phyloP scores from a whole-genome alignment of 35 echinoderm and acorn worm genomes.

The Heliocidaris tuberculata region DNA sequence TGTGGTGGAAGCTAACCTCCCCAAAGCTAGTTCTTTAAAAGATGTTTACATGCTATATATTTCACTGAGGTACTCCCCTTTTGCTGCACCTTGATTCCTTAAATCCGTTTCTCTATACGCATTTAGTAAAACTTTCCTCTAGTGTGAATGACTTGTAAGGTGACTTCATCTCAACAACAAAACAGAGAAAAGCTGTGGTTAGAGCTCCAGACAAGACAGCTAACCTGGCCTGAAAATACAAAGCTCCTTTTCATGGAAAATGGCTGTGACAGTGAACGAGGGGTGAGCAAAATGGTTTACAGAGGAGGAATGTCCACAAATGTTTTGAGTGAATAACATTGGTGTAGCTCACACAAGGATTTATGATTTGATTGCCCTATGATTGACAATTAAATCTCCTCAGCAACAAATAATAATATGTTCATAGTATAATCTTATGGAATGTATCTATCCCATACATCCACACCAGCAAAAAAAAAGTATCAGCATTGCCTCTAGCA shows the following conservation, averaged over 20 bases:
- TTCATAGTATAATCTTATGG: neutral
- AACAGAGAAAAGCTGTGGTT: neutral
- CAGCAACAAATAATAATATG: neutral
- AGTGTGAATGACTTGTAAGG: neutral
- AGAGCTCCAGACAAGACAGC: neutral
- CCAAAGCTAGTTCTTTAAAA: no score
- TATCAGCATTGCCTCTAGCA: neutral
- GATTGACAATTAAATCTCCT: neutral
- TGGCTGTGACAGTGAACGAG: neutral
- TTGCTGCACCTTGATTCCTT: no score
- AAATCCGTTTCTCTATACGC: no score
- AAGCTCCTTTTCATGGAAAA: constrained; percentile 1
- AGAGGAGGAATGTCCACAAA: neutral
- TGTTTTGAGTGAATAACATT: neutral
- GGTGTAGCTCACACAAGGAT: neutral
- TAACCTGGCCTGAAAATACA: neutral
- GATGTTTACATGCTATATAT: no score
- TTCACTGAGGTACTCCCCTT: no score
- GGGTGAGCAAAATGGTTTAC: neutral
- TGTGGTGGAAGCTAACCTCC: no score
- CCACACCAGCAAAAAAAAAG: neutral
- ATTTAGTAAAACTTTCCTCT: no score
- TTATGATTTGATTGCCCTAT: neutral
- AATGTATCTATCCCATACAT: neutral
- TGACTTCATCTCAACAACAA: neutral